These are phyloP conservation scores for Gnatocerus cornutus DNA, from an alignment of 2,888 invertebrate genomes.

Conservation along the genomic window DNA sequence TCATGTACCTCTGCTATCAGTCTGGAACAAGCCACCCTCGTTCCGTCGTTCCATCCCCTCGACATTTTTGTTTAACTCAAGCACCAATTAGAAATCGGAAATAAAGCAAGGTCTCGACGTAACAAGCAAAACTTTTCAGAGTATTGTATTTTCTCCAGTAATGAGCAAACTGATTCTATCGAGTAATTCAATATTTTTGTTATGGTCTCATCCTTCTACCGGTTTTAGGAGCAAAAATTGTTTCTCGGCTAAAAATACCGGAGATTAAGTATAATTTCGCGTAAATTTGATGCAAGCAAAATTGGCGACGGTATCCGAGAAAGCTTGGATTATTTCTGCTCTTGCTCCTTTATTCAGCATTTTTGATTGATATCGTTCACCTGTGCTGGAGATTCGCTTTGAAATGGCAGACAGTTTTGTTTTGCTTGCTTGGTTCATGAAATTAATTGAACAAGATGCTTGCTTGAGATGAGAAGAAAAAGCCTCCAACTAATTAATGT, in stretches of 20 bases:
- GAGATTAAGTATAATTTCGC: conserved; percentile 24
- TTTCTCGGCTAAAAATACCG: conserved; percentile 6
- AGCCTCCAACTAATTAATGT: conserved; percentile 25
- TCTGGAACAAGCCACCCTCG: conserved; percentile 21
- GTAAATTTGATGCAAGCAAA: conserved; percentile 38
- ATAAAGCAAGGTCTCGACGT: conserved; percentile 36
- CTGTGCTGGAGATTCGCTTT: conserved; percentile 22
- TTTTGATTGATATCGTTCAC: conserved; percentile 43
- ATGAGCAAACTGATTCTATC: conserved; percentile 41
- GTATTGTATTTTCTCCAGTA: conserved; percentile 35
- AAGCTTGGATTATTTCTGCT: conserved; percentile 33
- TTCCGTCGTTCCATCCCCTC: conserved; percentile 16
- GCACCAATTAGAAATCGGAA: conserved; percentile 46
- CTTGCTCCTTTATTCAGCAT: conserved; percentile 24
- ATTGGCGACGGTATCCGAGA: conserved; percentile 20
- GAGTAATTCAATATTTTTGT: conserved; percentile 35
- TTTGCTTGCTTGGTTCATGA: conserved; percentile 11
- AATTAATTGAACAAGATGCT: conserved; percentile 30
- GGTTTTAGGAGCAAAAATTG: conserved; percentile 8
- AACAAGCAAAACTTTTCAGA: conserved; percentile 42
- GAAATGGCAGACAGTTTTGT: conserved; percentile 6
- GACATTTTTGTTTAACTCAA: conserved; percentile 37
- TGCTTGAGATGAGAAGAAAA: background rate
- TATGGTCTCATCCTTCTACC: background rate
- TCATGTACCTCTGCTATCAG: conserved; percentile 26